Conservation (phyloP, 1,140 invertebrate species). For the Apis mellifera region Amel_HAv3.1 CM009932.2:4766001-4766500, state of each 20-base stretch:
- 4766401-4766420: slow-evolving; percentile 18
- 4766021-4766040: background rate
- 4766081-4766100: background rate
- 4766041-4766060: background rate
- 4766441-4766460: slow-evolving; percentile 29
- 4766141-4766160: background rate
- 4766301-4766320: slow-evolving; percentile 39
- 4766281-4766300: slow-evolving; percentile 44
- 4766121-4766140: background rate
- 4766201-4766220: background rate
- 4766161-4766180: slow-evolving; percentile 28
- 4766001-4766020: no score
- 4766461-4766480: background rate
- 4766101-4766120: background rate
- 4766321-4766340: background rate
- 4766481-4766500: slow-evolving; percentile 17
- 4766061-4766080: background rate
- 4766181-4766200: slow-evolving; percentile 12
- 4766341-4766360: slow-evolving; percentile 4
- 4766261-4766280: slow-evolving; percentile 1
- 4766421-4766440: slow-evolving; percentile 42
- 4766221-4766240: background rate
- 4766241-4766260: slow-evolving; percentile 47
- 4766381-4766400: slow-evolving; percentile 41
- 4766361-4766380: slow-evolving; percentile 16